phyloP scores from a whole-genome alignment of 2,888 invertebrate species.

The Synergus gifuensis region DNA sequence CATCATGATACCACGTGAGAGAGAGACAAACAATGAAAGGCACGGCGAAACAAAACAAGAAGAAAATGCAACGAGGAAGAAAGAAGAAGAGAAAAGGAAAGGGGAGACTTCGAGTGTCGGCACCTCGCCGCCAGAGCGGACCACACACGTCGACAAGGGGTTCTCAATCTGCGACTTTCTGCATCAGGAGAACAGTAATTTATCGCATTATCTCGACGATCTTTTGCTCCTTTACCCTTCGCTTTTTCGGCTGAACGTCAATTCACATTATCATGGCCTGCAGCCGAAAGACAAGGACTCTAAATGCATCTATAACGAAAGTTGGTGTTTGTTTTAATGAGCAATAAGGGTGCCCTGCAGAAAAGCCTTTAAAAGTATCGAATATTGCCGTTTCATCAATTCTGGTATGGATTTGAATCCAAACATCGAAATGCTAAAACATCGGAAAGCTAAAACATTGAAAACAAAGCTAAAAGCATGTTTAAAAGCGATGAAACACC shows the following conservation, averaged over 20 bases:
- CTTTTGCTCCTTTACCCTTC: slow-evolving; percentile 38
- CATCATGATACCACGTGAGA: slow-evolving; percentile 47
- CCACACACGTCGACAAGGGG: slow-evolving; percentile 77
- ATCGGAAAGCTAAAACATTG: too few species aligned
- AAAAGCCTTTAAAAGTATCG: neutral
- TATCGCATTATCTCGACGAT: slow-evolving; percentile 38
- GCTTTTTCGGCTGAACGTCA: slow-evolving; percentile 37
- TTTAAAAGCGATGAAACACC: too few species aligned
- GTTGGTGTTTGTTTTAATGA: slow-evolving; percentile 33
- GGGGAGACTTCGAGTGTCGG: slow-evolving; percentile 76
- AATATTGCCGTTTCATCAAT: neutral
- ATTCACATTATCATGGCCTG: slow-evolving; percentile 34
- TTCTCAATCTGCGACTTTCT: slow-evolving; percentile 69
- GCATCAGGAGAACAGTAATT: slow-evolving; percentile 38
- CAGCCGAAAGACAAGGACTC: slow-evolving; percentile 22
- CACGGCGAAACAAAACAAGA: slow-evolving; percentile 61
- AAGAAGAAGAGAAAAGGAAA: slow-evolving; percentile 56
- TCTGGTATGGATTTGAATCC: neutral
- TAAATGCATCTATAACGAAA: slow-evolving; percentile 23
- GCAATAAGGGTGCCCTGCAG: neutral
- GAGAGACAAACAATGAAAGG: slow-evolving; percentile 51
- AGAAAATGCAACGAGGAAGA: slow-evolving; percentile 56
- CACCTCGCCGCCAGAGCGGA: slow-evolving; percentile 77
- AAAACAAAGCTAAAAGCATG: too few species aligned
- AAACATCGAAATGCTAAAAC: too few species aligned